Evolutionary conservation across 1,140 invertebrate species (phyloP), one percentile per base, ranked within the genome.

Genomic region (Drosophila burlai): DNA sequence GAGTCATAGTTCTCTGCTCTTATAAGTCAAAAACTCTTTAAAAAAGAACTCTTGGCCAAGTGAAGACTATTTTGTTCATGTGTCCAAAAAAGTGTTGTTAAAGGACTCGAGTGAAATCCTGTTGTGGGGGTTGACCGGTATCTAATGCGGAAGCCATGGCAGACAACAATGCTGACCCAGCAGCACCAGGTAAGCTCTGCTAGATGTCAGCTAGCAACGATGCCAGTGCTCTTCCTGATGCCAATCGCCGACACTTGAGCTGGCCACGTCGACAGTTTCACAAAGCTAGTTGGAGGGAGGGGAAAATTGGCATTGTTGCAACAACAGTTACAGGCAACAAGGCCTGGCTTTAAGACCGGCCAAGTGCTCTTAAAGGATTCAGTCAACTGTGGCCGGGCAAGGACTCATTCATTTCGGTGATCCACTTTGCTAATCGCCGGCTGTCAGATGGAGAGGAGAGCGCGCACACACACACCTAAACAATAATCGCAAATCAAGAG

Each of bases 401-500:
- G 45, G 62, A 80, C 77, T 84, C 81, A 87, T 83, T 87, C 85
- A 89, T 87, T 75, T 76, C 63, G 50, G 50, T 80, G 81, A 89
- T 89, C 83, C 85, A 90, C 79, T 89, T 73, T 85, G 81, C 71
- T 89, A 90, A 90, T 89, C 85, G 85, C 85, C 81, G 65, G 81
- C 84, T 89, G 84, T 83, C 85, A 68, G 75, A 24, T 34, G 52
- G 11, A 40, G 46, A 43, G 50, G 42, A 63, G 66, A 57, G 26
- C 11, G 26, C 13, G 6, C 49, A 13, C n/a, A 34, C 9, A 31
- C 16, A 74, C 79, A 90, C 79, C 76, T 72, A 80, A 85, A 90
- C 85, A 90, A 90, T 90, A 90, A 90, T 90, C 82, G 82, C 86
- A 85, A 85, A 72, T 90, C 81, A 85, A 82, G 85, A 85, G 81